Evolutionary conservation across 92 coral and sea anemone species (phyloP), one percentile per base, ranked within the genome.

Genomic region (Phenganax stokvisi): DNA sequence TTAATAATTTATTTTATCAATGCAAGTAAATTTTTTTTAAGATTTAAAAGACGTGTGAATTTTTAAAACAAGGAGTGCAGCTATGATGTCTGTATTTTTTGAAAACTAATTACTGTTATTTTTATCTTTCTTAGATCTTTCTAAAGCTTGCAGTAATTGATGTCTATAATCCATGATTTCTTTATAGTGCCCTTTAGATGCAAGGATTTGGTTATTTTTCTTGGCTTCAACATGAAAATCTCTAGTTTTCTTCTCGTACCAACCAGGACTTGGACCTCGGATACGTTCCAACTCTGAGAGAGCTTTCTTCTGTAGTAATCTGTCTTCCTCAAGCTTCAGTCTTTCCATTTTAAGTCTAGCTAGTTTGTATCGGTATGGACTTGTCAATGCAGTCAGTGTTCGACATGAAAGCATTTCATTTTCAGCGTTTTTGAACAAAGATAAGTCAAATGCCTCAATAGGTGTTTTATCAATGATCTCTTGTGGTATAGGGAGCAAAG

Each of bases 241-340:
- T 74, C 92, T 89, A 10, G 93, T 91, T 85, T 93, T 93, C 47
- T 91, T 81, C 80, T 93, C 98, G 77, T 93, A 93, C 98, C 98
- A 93, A 57, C 92, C 83, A 15, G 98, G 98, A 65, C 84, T 86
- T 5, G 98, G 98, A 12, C 98, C 98, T 8, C 98, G 80, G 53
- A 93, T 93, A 79, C 98, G 87, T 61, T 91, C 98, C 7, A 93
- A 88, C 77, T 93, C 98, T 52, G 86, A 81, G 1, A 73, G 12
- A 31, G 97, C 87, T 82, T 93, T 93, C 76, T 76, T 85, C 63
- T 80, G 83, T 16, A 93, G 71, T 3, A 93, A 85, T 81, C 97
- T 88, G 44, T 93, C 92, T 75, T 93, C 98, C 58, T 93, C 97
- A 52, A 93, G 79, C 69, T 78, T 82, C 28, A 93, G 53, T 70